Evolutionary conservation across 1,140 invertebrate species (phyloP), one percentile per base, ranked within the genome.

Genomic region (Nebria ingens): DNA sequence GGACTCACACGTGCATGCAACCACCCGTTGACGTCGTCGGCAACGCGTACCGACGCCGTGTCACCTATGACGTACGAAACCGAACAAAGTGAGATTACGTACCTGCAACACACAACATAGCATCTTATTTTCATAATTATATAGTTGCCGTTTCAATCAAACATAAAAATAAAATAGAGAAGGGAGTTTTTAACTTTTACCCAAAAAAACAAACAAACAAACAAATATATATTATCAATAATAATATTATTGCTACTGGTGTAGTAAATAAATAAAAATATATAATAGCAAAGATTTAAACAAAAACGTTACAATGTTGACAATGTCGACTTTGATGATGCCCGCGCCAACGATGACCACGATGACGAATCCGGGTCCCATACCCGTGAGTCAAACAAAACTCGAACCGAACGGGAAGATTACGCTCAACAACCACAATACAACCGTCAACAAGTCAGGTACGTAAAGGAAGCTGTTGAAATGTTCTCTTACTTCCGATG

Each of bases 261-360:
- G n/a, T n/a, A n/a, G n/a, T n/a, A n/a, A 15, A 11, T 12, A 3
- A 2, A 21, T 11, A n/a, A 25, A 21, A 52, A 21, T 12, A n/a
- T 52, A 25, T 23, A 21, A 12, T 21, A 19, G 52, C 19, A 51
- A 20, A 13, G 29, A 54, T 13, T 19, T 54, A 54, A n/a, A n/a
- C n/a, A n/a, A n/a, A n/a, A 12, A 11, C 15, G 3, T 45, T 11
- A 55, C 19, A 40, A 57, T 58, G 67, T 62, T 69, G 62, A 67
- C 67, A 25, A 68, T 69, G 68, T 69, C 68, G 45, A 68, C 68
- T 52, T 57, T 69, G 55, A 68, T 69, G 68, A 69, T 69, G 66
- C 68, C 68, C 22, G 65, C 68, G 15, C 65, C 66, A 40, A 61
- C 65, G 23, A 65, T 69, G 61, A 55, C 34, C 9, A 45, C 17